A percentile compares a stretch with the other conserved stretches of the same genome.
Evolutionary conservation across 2,797 vertebrate species (phyloP).

Genomic region (Cirrhinus mrigala): DNA sequence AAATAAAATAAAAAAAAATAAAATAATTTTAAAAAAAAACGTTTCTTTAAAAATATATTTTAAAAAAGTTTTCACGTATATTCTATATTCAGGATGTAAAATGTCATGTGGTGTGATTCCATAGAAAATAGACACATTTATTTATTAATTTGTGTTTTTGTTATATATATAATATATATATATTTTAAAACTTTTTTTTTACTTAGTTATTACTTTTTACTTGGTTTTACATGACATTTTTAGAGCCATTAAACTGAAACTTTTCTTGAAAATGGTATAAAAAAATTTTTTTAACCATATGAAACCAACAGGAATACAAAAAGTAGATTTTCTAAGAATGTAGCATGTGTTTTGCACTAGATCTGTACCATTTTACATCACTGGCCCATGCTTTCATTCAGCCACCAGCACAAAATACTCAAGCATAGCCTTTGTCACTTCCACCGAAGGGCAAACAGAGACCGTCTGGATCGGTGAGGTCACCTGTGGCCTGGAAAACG

Average conservation of each 20-base stretch:
- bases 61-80: no score
- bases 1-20: no score
- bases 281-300: neutral
- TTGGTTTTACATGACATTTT: neutral
- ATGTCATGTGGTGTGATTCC: no score
- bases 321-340: neutral
- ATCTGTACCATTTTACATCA: neutral
- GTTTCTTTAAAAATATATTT: no score
- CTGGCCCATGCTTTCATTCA: constrained; percentile 10
- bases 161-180: no score
- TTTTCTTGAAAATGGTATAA: neutral
- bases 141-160: no score
- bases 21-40: no score
- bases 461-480: constrained; percentile 31
- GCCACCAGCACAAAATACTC: constrained; percentile 47
- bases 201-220: neutral
- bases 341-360: neutral
- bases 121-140: no score
- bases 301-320: neutral
- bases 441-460: constrained; percentile 52
- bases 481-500: constrained; percentile 29
- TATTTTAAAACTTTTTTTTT: no score
- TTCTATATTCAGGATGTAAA: no score
- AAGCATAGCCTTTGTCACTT: constrained; percentile 37
- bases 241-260: neutral